Base-by-base conservation (phyloP, 2,888 invertebrate genomes). In the Dolomedes plantarius region DNA sequence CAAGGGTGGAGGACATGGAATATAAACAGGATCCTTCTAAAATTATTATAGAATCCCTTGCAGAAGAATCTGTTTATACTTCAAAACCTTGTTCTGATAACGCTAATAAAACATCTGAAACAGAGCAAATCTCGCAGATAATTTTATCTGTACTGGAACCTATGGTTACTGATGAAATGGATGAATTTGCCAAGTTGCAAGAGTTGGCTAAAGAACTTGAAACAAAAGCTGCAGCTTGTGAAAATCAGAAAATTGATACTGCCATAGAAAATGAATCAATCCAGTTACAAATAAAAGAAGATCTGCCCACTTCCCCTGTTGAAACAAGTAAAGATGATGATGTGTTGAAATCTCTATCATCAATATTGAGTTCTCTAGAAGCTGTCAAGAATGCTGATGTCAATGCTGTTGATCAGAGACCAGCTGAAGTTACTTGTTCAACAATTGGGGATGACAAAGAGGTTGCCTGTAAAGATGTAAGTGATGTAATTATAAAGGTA, bases 201-300 rank as follows among this genome's bases (percentile, higher is more conserved):
- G 36, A 78, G n/a, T 32, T 78, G 7, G 78, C 85, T 7, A 62
- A 79, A 62, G 85, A 86, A n/a, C 31, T 86, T 23, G 87, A 87
- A 64, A 64, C 75, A 0, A 79, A 76, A 39, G 77, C 78, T 39
- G 80, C 77, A 6, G 85, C 75, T 23, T 76, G 69, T 0, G 71
- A 56, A 29, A 72, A 71, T 23, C 72, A 85, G 65, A 77, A 77
- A 56, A 72, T 36, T 56, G 56, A 23, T 19, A n/a, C 31, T 29
- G 5, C 23, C 28, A n/a, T 50, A n/a, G 31, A 72, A 31, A 28
- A 46, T 46, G 71, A 71, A 9, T 9, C 31, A 28, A 28, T 64
- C 6, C 28, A 27, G 9, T 23, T 23, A 5, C 36, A 36, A 9
- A 9, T 9, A 7, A 36, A 36, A 9, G 36, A 36, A 36, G 9